Base-by-base conservation (phyloP, 2,797 vertebrate genomes). In the Arctocebus calabarensis region DNA sequence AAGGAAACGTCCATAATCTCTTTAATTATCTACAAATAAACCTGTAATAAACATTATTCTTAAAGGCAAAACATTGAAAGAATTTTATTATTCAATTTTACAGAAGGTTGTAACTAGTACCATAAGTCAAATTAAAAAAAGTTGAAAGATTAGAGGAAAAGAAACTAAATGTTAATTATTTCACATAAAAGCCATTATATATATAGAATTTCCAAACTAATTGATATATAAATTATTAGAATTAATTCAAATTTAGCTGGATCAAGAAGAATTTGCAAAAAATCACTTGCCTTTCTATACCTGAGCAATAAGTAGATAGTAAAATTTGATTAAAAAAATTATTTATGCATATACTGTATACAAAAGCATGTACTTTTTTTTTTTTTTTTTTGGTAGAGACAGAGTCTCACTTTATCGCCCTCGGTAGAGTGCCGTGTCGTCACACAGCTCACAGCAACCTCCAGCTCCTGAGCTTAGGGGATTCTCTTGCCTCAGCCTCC, bases 1-100 rank as follows among this genome's bases (percentile, higher is more conserved):
- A 86, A 89, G 70, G 23, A 89, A 89, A 86, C 11, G 62, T 94
- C 52, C 40, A 81, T 95, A 73, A 70, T 57, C 43, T 91, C 68
- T 71, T 70, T 88, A 83, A 59, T 27, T 27, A 79, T 34, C 29
- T n/a, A 78, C 13, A 90, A 88, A 83, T 32, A 84, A 68, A 70
- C 4, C 32, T 68, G 25, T 75, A 45, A 75, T 32, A 90, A 70
- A 48, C 25, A 64, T 43, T 52, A 55, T 62, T 71, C 66, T 40
- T 73, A 73, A 79, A 43, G 64, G 40, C 22, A 11, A 84, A 90
- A 90, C 27, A 62, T 3, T 40, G 17, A 17, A 78, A 61, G 40
- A 71, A 71, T 62, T 61, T 79, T 83, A 64, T 45, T 66, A 66
- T 32, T 83, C 9, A 62, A 71, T 34, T 84, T 3, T 48, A 17